These are phyloP conservation scores for Palaemon carinicauda DNA, from an alignment of 1,140 invertebrate genomes.

Conservation along the genomic window DNA sequence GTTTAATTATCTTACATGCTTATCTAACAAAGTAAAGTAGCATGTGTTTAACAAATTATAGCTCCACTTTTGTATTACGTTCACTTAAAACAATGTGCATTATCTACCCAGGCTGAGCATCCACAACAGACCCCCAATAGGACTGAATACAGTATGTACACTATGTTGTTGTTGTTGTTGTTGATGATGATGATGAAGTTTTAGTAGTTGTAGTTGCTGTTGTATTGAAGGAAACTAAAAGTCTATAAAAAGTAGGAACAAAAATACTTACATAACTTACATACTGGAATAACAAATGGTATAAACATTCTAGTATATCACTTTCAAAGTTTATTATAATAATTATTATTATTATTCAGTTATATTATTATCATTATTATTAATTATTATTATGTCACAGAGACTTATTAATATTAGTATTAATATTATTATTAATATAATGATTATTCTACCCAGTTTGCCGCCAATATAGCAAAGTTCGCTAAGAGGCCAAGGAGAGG, in stretches of 20 bases:
- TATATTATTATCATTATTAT: neutral
- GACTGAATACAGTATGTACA: neutral
- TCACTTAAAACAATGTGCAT: conserved; percentile 47
- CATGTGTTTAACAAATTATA: conserved; percentile 43
- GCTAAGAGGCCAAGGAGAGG: conserved; percentile 35
- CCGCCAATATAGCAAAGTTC: conserved; percentile 3
- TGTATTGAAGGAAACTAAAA: no score
- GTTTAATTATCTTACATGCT: conserved; percentile 40
- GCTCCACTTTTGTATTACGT: conserved; percentile 22
- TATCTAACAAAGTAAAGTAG: conserved; percentile 39
- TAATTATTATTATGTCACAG: neutral
- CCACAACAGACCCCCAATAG: conserved; percentile 19
- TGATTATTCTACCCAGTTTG: conserved; percentile 27
- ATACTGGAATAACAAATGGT: no score
- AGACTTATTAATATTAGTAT: neutral
- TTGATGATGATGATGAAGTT: neutral
- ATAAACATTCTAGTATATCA: no score
- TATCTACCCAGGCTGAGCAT: conserved; percentile 31
- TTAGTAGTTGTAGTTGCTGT: no score
- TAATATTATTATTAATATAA: neutral
- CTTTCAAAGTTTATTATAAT: no score
- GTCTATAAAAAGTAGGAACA: no score
- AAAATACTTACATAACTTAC: no score
- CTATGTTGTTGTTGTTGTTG: neutral
- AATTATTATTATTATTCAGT: neutral